Percentiles rank a stretch among this genome's conserved stretches.
phyloP scores from a whole-genome alignment of 2,888 invertebrate species.

The Leptopterna dolabrata region DNA sequence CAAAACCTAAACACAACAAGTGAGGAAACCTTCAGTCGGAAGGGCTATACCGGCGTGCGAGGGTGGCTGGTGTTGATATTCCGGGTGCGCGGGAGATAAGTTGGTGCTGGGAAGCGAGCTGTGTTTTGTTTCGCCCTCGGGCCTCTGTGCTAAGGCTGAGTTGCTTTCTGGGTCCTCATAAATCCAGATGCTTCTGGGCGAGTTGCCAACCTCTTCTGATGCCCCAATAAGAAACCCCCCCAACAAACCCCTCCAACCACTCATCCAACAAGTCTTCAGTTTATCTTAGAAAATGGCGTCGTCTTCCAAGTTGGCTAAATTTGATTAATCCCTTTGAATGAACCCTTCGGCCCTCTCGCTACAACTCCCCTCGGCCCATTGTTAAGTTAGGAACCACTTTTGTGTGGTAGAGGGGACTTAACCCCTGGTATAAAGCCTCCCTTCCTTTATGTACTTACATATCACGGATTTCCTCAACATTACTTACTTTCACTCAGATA shows the following conservation, averaged over 20 bases:
- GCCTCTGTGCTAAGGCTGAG: background rate
- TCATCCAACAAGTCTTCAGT: constrained; percentile 12
- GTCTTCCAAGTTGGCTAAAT: constrained; percentile 38
- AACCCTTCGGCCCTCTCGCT: background rate
- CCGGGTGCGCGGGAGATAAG: constrained; percentile 16
- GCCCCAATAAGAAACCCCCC: constrained; percentile 36
- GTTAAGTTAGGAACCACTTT: constrained; percentile 29
- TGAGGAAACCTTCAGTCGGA: constrained; percentile 14
- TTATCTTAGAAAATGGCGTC: constrained; percentile 36
- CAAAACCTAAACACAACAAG: constrained; percentile 29
- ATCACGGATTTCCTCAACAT: background rate
- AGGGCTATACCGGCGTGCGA: background rate
- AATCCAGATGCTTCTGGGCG: constrained; percentile 44
- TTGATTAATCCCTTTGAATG: constrained; percentile 40
- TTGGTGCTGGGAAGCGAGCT: constrained; percentile 23
- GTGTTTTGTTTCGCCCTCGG: constrained; percentile 41
- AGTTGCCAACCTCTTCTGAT: constrained; percentile 40
- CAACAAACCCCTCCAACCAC: background rate
- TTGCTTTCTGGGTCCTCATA: constrained; percentile 30
- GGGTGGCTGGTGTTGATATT: constrained; percentile 12
- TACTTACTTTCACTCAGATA: background rate
- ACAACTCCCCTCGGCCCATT: background rate
- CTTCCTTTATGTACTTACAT: background rate
- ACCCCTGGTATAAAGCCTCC: background rate
- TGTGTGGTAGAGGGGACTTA: background rate